Evolutionary conservation across 2,888 invertebrate genomes (phyloP), one percentile per base, ranked within the genome.

Genomic region (Epistrophella euchroma): DNA sequence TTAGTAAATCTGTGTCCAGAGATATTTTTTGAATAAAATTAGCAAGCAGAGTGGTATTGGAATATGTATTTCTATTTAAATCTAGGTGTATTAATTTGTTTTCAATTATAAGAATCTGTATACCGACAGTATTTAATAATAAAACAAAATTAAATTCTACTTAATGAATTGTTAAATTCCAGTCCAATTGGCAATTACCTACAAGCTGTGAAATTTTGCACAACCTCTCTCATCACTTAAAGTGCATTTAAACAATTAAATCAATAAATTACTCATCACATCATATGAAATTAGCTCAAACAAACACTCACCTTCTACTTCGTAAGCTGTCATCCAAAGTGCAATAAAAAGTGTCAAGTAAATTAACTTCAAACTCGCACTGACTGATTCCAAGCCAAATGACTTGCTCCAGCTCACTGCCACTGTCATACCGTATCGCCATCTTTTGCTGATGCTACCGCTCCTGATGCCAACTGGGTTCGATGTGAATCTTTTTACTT

Each of bases 311-410:
- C 91, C 91, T 90, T 91, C 89, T 81, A 90, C 90, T 81, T 88
- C 89, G 77, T 89, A 90, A 79, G 89, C 89, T 87, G 90, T 89
- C 88, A 91, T 88, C 88, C 90, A 89, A 88, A 91, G 88, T 85
- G 90, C 90, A 89, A 91, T 91, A 90, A 91, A 90, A 89, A 92
- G 88, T 88, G 90, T 89, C 90, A 91, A 89, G 88, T 91, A 90
- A 88, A 90, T 89, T 86, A 88, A 88, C 88, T 89, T 88, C 83
- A 88, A 73, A 75, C 89, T 88, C 86, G 87, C 82, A 58, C 77
- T 80, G 81, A 74, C 68, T 72, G 70, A 82, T 19, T 74, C 76
- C 56, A 66, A 75, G 32, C 64, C 64, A 43, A 76, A 60, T 60
- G 85, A 71, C 37, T 78, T 77, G 55, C 58, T 71, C 82, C 86